phyloP scores from a whole-genome alignment of 2,797 vertebrate genomes.

The Sparus aurata region DNA sequence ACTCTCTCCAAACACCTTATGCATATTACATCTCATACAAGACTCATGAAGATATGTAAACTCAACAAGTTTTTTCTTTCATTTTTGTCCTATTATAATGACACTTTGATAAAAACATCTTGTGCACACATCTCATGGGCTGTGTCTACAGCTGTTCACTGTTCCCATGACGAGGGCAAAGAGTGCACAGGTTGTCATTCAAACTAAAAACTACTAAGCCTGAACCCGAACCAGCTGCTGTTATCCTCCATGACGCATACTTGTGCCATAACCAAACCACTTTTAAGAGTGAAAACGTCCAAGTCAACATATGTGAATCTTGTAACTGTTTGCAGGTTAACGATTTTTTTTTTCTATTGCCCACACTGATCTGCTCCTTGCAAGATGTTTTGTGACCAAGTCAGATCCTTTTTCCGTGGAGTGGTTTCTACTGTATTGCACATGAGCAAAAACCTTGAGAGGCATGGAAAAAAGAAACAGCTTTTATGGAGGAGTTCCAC shows the following conservation, averaged over 20 bases:
- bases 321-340: constrained; percentile 24
- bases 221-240: constrained; percentile 45
- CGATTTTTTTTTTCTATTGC: background rate
- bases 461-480: background rate
- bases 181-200: constrained; percentile 27
- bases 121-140: background rate
- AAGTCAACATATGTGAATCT: constrained; percentile 1
- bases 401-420: constrained; percentile 14
- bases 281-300: background rate
- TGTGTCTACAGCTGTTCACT: constrained; percentile 20
- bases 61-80: constrained; percentile 2
- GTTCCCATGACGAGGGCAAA: constrained; percentile 11
- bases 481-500: background rate
- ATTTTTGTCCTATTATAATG: background rate
- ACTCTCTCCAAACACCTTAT: background rate
- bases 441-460: background rate
- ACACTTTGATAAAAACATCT: background rate
- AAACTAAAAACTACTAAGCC: constrained; percentile 39
- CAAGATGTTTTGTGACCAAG: background rate
- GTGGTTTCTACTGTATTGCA: background rate
- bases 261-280: constrained; percentile 4
- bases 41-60: background rate
- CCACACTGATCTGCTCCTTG: background rate
- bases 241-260: constrained; percentile 26
- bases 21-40: constrained; percentile 10